A percentile compares a stretch with the other conserved stretches of the same genome.
Conservation (phyloP, 2,797 vertebrate species). For the Fundulus diaphanus region DNA sequence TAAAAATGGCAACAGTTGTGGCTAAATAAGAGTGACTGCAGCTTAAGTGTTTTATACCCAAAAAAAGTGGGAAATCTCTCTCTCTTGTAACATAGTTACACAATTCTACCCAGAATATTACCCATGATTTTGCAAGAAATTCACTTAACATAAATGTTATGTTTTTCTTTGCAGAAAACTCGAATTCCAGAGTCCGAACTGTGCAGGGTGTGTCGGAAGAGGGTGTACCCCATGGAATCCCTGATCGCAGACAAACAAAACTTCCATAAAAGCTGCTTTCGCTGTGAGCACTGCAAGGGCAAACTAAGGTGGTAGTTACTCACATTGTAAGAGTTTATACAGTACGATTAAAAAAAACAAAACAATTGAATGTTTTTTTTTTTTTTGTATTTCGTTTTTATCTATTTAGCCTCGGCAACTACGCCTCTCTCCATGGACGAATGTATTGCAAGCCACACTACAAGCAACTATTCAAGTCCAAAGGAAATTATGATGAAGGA, state of each 20-base stretch:
- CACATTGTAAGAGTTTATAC: neutral
- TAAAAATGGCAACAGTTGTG: neutral
- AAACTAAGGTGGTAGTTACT: conserved; percentile 88
- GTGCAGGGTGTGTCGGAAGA: conserved; percentile 92
- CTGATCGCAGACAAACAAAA: conserved; percentile 93
- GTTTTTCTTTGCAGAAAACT: conserved; percentile 82
- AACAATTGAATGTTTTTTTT: neutral
- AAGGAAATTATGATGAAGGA: conserved; percentile 99
- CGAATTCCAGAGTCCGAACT: conserved; percentile 91
- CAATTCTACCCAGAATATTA: neutral
- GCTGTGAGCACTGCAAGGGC: conserved; percentile 92
- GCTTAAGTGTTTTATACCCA: neutral
- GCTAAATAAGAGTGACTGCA: neutral
- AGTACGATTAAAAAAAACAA: no score
- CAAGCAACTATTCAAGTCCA: conserved; percentile 98
- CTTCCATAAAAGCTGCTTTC: conserved; percentile 98
- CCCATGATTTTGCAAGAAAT: neutral
- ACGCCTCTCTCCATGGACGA: conserved; percentile 97
- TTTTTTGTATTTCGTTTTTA: neutral
- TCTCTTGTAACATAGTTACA: no score
- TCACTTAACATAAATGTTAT: neutral
- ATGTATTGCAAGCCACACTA: conserved; percentile 99
- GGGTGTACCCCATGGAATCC: conserved; percentile 96
- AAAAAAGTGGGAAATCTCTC: neutral
- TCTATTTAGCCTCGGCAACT: conserved; percentile 91